A percentile compares a stretch with the other conserved stretches of the same genome.
These are phyloP conservation scores for Pagrus major DNA, from an alignment of 2,113 vertebrate genomes.

Conservation along the genomic window DNA sequence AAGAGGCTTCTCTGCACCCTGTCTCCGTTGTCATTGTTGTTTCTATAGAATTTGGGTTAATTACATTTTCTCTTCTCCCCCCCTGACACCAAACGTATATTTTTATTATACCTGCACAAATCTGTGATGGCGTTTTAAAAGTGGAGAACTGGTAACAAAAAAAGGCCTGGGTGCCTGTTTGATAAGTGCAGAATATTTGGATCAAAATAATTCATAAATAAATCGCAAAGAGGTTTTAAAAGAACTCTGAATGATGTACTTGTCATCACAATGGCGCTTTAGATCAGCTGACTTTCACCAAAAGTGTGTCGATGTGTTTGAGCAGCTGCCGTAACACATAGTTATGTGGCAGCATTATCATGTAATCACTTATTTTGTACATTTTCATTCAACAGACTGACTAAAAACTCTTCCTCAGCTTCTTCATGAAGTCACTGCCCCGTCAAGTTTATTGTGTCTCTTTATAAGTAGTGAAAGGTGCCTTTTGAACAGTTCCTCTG, in stretches of 20 bases:
- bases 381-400: neutral
- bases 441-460: neutral
- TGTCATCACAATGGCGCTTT: neutral
- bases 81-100: slow-evolving; percentile 1
- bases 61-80: neutral
- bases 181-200: slow-evolving; percentile 8
- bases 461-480: slow-evolving; percentile 2
- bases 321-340: too few relatives aligned
- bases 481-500: neutral
- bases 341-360: too few relatives aligned
- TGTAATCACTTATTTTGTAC: too few relatives aligned
- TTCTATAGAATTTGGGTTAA: slow-evolving; percentile 7
- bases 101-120: slow-evolving; percentile 2
- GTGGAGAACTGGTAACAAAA: neutral
- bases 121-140: neutral
- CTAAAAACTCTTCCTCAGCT: neutral
- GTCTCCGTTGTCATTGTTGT: slow-evolving; percentile 6
- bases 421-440: neutral
- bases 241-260: neutral
- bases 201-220: slow-evolving; percentile 2
- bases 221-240: slow-evolving; percentile 15
- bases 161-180: neutral
- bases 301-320: neutral
- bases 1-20: neutral
- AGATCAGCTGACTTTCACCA: neutral